Conservation (phyloP, 1,140 invertebrate genomes). For the Scaptomyza pallida region DNA sequence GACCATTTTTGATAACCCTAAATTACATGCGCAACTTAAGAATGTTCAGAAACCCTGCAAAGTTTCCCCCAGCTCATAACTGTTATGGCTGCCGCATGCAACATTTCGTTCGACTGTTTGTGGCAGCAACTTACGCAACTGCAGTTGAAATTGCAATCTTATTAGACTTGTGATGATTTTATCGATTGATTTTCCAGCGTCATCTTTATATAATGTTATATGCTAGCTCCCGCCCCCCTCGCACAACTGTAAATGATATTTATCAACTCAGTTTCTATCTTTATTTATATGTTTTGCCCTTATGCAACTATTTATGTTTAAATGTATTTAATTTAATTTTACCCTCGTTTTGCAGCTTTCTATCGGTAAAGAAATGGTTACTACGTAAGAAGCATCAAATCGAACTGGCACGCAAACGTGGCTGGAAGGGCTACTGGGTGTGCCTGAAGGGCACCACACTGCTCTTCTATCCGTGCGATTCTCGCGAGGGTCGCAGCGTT, state of each 20-base stretch:
- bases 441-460: conserved; percentile 98
- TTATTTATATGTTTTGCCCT: conserved; percentile 34
- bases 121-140: not conserved
- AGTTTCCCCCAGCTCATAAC: not conserved
- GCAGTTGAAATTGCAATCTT: too few relatives aligned
- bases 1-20: too few relatives aligned
- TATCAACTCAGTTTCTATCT: conserved; percentile 4
- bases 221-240: not conserved
- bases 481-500: conserved; percentile 94
- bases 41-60: too few relatives aligned
- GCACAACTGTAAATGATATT: not conserved
- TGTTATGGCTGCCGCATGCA: too few relatives aligned
- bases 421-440: conserved; percentile 99
- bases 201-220: not conserved
- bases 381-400: conserved; percentile 98
- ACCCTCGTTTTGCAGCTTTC: conserved; percentile 89
- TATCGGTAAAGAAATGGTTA: conserved; percentile 99
- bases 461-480: conserved; percentile 98
- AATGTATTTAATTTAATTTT: not conserved
- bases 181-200: not conserved
- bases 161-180: not conserved
- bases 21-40: too few relatives aligned
- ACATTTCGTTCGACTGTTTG: not conserved
- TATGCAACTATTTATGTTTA: conserved; percentile 13
- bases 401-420: conserved; percentile 96